Evolutionary conservation across 2,113 vertebrate genomes (phyloP), one percentile per base, ranked within the genome.

Genomic region (Cathartes aura): DNA sequence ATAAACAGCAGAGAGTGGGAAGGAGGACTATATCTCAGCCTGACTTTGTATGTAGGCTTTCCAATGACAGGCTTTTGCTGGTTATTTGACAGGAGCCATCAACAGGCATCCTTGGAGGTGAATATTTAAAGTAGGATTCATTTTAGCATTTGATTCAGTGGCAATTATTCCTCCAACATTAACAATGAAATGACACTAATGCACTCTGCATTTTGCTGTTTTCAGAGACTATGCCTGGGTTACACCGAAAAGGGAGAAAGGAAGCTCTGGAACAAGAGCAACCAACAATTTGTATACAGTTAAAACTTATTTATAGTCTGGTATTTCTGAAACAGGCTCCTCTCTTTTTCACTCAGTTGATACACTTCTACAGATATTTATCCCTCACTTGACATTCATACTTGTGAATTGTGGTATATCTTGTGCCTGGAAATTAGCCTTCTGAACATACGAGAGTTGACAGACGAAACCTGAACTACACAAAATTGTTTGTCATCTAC

Each of bases 51-150:
- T 62, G 89, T 72, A 63, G 72, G 78, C 40, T 95, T 97, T 45
- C 74, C 81, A 91, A 26, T 82, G 84, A 89, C 87, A 96, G 58
- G 38, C 32, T 94, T 50, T 94, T 91, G 75, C 81, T 94, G 74
- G 67, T 70, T 82, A 82, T 95, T 93, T 96, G 93, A 96, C 87
- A 90, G 93, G 82, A 93, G 72, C 63, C 94, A 95, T 97, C 91
- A 95, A 26, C 59, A 93, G 87, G 50, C 84, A 60, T 70, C 62
- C 70, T 89, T 16, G 43, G 92, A 95, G 90, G 86, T 93, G 93
- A 96, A 91, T 63, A 80, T 66, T 94, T 95, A 91, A 95, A 82
- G 84, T 62, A 62, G 45, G 67, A 81, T 43, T 88, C 24, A 4
- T 86, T 94, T 95, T 14, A 92, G 32, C 89, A 8, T 53, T 97